Base-by-base conservation (phyloP, 1,140 invertebrate species). In the Calosoma granatense region DNA sequence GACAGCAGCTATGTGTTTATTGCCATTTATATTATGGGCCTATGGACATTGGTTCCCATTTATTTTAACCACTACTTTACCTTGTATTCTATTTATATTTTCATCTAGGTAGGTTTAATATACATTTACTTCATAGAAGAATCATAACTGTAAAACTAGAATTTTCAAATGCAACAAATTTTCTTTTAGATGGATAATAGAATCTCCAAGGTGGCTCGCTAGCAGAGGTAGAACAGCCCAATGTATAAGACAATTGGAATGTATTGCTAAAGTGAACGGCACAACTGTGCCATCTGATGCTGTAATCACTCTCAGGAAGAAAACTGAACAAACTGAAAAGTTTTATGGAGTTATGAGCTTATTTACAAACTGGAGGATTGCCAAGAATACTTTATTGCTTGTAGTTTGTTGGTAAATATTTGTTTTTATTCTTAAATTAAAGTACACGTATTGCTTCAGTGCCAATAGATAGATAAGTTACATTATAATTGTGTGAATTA, bases 1-100 rank as follows among this genome's bases (percentile, higher is more conserved):
- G 68, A 79, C 76, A 54, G 53, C 75, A 20, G 79, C 79, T 20
- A 68, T 81, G 14, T 74, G 74, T 43, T 20, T 78, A 21, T 70
- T 81, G 70, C 76, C 80, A 0, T 62, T 81, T 47, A 61, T 81
- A 1, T 79, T 73, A 65, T 83, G 81, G 81, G 72, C 71, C 65
- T 56, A 77, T 23, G 65, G 74, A 60, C 72, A 79, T 62, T 82
- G 81, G 81, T 70, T 73, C 56, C 60, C 66, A 57, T 80, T 80
- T 61, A 69, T 63, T 20, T 22, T 67, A 12, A 55, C 60, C 4
- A 65, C 67, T 4, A 65, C 61, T 2, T 36, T 68, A 12, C 67
- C 68, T 14, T 61, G 60, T 23, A 54, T 58, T 1, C 1, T 64
- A 9, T 68, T 66, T 53, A 41, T 70, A 20, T 61, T 68, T 12